Base-by-base conservation (phyloP, 2,888 invertebrate genomes). In the Leucoma salicis region DNA sequence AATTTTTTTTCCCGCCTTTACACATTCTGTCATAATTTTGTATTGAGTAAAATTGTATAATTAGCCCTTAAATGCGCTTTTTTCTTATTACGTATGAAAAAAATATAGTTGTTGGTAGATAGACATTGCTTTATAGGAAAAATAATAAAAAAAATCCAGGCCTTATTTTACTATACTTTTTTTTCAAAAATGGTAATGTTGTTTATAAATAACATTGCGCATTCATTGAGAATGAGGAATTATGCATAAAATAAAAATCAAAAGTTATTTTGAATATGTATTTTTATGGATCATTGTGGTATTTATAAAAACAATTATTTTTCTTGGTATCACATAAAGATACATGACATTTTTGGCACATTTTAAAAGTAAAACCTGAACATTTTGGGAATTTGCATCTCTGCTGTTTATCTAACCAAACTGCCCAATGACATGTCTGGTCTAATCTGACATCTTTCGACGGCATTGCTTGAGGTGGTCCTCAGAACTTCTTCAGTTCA, bases 231-330 rank as follows among this genome's bases (percentile, higher is more conserved):
- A 24, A 10, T 31, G 11, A 35, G 14, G 14, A 35, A 35, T 61
- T 64, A 61, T 59, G 59, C 55, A 41, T 60, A 58, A 57, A 57
- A 57, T 59, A 57, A 58, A 51, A 56, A 46, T 51, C 49, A 49
- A 57, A 52, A 51, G 3, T 27, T 6, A 4, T 27, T 27, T 54
- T 57, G 46, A 46, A 53, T 56, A 55, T 57, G 53, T 63, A 36
- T 61, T 60, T 62, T 60, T 55, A 61, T 57, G 45, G 46, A 51
- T 41, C 35, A 64, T 63, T 58, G 53, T 63, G 59, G 57, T 59
- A 66, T 63, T 59, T 59, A 59, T 59, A 59, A 63, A 61, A 63
- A 59, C 60, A 64, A 59, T 65, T 69, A 49, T 49, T 65, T 61
- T 63, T 62, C 60, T 63, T 66, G 44, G 54, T 64, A 57, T 64